These are phyloP conservation scores for Vannuccia rotundouncinata DNA, from an alignment of 2,888 invertebrate genomes.

Conservation along the genomic window DNA sequence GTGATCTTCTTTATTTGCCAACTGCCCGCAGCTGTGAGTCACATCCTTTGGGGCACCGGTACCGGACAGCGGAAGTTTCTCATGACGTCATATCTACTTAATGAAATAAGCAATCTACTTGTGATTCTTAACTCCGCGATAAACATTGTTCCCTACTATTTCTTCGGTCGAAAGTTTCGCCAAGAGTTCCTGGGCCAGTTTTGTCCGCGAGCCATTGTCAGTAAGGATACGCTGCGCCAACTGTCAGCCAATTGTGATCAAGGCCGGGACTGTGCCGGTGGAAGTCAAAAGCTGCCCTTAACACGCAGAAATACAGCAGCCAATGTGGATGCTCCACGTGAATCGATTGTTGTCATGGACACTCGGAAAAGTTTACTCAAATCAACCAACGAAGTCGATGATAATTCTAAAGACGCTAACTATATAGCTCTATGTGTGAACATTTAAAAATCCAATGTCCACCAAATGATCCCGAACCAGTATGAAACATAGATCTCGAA, in stretches of 20 bases:
- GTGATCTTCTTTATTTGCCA: slow-evolving; percentile 56
- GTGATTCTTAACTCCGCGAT: slow-evolving; percentile 55
- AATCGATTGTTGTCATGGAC: too few relatives aligned
- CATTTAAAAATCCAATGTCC: too few relatives aligned
- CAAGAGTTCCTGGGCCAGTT: slow-evolving; percentile 5
- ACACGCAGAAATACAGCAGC: too few relatives aligned
- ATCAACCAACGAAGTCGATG: too few relatives aligned
- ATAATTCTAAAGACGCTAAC: too few relatives aligned
- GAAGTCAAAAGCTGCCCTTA: too few relatives aligned
- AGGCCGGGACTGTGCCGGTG: not conserved
- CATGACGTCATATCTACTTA: slow-evolving; percentile 46
- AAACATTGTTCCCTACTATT: slow-evolving; percentile 56
- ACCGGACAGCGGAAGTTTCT: not conserved
- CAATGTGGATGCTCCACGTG: too few relatives aligned
- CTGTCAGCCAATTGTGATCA: not conserved
- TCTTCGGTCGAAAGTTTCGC: slow-evolving; percentile 54
- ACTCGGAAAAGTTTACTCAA: too few relatives aligned
- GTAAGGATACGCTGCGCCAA: not conserved
- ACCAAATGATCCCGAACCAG: too few relatives aligned
- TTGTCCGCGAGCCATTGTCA: not conserved
- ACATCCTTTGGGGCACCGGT: slow-evolving; percentile 52
- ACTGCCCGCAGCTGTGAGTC: slow-evolving; percentile 53
- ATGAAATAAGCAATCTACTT: slow-evolving; percentile 53
- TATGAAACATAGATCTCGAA: too few relatives aligned
- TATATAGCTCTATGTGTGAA: too few relatives aligned